Percentiles rank a stretch among this genome's conserved stretches.
These are phyloP conservation scores for Heliconius melpomene DNA, from an alignment of 1,140 invertebrate species.

Conservation along the genomic window DNA sequence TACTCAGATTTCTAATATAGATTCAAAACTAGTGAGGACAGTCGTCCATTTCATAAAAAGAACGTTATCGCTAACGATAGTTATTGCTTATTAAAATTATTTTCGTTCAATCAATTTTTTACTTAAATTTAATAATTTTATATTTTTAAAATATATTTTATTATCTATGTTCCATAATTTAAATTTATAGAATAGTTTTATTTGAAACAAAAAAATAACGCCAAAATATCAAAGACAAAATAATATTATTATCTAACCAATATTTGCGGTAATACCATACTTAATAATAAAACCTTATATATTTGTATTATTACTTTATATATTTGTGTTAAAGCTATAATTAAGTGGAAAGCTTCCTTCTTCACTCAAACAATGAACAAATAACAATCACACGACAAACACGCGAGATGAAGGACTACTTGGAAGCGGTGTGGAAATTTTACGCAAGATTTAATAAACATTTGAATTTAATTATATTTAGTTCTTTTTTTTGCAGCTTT, in stretches of 20 bases:
- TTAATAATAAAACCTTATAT: no score
- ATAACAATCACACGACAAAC: constrained; percentile 18
- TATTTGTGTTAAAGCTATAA: background rate
- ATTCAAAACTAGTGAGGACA: constrained; percentile 16
- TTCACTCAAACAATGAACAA: constrained; percentile 19
- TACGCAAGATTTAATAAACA: background rate
- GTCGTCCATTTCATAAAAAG: background rate
- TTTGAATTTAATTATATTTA: background rate
- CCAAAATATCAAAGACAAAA: background rate
- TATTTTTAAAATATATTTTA: background rate
- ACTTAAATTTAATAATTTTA: background rate
- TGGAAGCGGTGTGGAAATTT: constrained; percentile 17
- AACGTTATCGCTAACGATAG: background rate
- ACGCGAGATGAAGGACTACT: constrained; percentile 7
- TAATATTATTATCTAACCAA: no score
- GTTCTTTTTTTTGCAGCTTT: no score
- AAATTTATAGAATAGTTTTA: background rate
- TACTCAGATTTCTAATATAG: constrained; percentile 36
- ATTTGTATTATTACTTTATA: background rate
- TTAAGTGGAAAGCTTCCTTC: background rate
- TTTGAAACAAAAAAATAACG: background rate
- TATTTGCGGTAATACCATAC: background rate
- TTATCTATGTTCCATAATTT: background rate
- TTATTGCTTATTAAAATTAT: background rate
- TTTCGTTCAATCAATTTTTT: background rate